These are phyloP conservation scores for Diaprepes abbreviatus DNA, from an alignment of 2,888 invertebrate species.

Conservation along the genomic window DNA sequence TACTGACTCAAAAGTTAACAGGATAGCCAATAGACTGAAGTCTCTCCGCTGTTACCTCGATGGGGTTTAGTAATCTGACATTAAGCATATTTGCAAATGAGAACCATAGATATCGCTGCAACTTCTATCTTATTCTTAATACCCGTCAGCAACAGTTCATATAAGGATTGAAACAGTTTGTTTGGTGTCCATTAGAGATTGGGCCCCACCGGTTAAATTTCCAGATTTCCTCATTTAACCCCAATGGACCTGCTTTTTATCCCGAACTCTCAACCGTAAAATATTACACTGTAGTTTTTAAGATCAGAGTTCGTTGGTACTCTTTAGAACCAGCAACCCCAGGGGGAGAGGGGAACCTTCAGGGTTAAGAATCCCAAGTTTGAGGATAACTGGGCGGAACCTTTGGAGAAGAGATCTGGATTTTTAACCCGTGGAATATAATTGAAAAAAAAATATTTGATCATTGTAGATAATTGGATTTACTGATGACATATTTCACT, in stretches of 20 bases:
- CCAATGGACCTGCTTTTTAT: constrained; percentile 3
- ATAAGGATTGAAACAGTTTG: not conserved
- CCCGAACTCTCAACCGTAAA: no score
- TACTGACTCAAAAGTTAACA: no score
- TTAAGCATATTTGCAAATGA: no score
- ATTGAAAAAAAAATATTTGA: not conserved
- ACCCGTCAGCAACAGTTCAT: not conserved
- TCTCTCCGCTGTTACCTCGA: no score
- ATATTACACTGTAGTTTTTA: no score
- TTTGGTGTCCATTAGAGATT: constrained; percentile 27
- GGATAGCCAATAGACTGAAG: no score
- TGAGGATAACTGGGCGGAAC: not conserved
- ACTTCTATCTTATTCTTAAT: no score
- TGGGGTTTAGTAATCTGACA: no score
- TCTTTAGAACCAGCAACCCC: constrained; percentile 3
- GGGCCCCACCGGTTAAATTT: constrained; percentile 22
- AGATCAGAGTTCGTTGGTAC: not conserved
- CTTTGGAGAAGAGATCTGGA: not conserved
- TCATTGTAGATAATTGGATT: no score
- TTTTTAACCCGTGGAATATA: constrained; percentile 16
- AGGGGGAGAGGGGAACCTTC: not conserved
- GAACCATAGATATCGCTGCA: no score
- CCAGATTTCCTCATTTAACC: not conserved
- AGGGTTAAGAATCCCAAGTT: not conserved
- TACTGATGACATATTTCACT: no score